Conservation (phyloP, 2,797 vertebrate genomes). For the Megaceryle alcyon region DNA sequence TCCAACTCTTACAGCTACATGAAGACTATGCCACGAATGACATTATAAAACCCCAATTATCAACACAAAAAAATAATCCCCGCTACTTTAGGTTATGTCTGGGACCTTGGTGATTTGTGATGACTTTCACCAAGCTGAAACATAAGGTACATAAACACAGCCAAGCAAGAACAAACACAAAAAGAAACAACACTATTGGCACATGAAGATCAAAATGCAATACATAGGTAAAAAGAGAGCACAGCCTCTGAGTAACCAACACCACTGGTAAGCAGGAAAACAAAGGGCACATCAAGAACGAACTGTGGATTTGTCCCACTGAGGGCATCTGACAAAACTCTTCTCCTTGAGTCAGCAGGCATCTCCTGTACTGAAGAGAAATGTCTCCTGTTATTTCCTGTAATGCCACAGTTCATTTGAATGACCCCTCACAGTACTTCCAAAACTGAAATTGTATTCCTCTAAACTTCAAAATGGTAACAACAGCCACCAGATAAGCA, state of each 20-base stretch:
- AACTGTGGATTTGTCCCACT: neutral
- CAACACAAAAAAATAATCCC: neutral
- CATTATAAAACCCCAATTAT: neutral
- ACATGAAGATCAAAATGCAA: neutral
- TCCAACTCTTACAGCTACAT: neutral
- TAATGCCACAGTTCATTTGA: neutral
- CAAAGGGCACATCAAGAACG: neutral
- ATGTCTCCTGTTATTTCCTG: neutral
- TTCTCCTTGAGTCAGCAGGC: neutral
- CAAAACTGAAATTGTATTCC: neutral
- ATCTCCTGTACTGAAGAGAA: rapidly evolving
- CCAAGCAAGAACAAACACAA: neutral
- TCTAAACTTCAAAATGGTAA: neutral
- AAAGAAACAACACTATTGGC: neutral
- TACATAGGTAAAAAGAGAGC: neutral
- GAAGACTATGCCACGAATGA: neutral
- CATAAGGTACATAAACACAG: neutral
- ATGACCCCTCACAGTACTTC: neutral
- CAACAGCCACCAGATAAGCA: neutral
- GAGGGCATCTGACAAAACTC: neutral
- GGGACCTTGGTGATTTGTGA: neutral
- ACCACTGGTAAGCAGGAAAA: neutral
- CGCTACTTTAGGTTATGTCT: neutral
- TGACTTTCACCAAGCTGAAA: neutral
- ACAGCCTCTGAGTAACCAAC: neutral